These are phyloP conservation scores for Phrynocephalus vlangalii DNA, from an alignment of 2,797 vertebrate genomes.

Conservation along the genomic window DNA sequence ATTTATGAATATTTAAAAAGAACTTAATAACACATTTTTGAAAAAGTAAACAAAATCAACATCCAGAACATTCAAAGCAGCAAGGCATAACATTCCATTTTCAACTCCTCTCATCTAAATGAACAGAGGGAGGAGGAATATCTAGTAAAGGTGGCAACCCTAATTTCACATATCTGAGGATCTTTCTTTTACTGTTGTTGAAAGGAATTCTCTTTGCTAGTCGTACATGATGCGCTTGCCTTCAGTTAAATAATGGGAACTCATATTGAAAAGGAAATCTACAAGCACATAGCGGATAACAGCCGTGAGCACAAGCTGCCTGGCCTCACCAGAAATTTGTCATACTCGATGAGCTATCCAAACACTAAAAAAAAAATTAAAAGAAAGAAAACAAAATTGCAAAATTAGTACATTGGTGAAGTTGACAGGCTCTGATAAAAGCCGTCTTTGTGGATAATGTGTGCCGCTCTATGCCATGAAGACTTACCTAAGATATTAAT, in stretches of 20 bases:
- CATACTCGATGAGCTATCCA: constrained; percentile 31
- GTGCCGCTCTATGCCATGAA: background rate
- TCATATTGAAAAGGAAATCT: constrained; percentile 67
- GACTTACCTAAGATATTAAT: constrained; percentile 53
- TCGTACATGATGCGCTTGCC: constrained; percentile 68
- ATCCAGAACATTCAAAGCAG: too few relatives aligned
- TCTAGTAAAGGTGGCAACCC: constrained; percentile 44
- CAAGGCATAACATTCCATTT: too few relatives aligned
- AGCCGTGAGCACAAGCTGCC: constrained; percentile 61
- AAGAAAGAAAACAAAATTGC: constrained; percentile 22
- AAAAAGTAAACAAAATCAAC: too few relatives aligned
- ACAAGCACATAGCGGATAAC: constrained; percentile 66
- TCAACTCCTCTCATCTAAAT: too few relatives aligned
- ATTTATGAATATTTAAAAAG: too few relatives aligned
- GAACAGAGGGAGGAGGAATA: constrained; percentile 38
- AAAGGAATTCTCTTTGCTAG: constrained; percentile 61
- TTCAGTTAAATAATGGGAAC: constrained; percentile 65
- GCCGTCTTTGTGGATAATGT: constrained; percentile 40
- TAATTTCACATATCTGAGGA: constrained; percentile 44
- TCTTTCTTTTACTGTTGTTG: constrained; percentile 59
- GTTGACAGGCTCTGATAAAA: constrained; percentile 36
- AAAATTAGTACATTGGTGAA: constrained; percentile 53
- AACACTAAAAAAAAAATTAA: constrained; percentile 27
- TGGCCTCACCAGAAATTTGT: constrained; percentile 61
- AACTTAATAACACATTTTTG: too few relatives aligned